Evolutionary conservation across 2,113 vertebrate species (phyloP).

Genomic region (Phrynosoma blainvillii): DNA sequence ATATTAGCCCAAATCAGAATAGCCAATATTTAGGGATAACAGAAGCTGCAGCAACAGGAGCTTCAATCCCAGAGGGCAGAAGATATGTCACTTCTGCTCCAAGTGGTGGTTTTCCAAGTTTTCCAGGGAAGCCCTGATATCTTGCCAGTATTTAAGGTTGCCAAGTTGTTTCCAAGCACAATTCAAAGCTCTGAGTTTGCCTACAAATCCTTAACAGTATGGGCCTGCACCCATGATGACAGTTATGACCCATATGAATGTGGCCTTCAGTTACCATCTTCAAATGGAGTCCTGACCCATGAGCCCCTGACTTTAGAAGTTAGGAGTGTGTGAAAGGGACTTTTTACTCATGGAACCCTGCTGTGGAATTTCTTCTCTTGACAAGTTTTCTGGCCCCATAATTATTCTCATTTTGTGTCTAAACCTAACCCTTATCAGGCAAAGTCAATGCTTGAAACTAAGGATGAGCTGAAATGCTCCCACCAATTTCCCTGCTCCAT

Average conservation of each 20-base stretch:
- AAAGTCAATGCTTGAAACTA: background rate
- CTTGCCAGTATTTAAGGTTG: background rate
- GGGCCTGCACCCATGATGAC: background rate
- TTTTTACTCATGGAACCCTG: background rate
- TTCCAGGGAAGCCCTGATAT: background rate
- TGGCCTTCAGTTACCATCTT: background rate
- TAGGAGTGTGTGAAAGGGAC: background rate
- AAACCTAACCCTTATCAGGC: too few species aligned
- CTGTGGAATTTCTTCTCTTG: background rate
- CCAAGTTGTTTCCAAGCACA: background rate
- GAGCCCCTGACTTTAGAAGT: background rate
- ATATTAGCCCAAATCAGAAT: too few species aligned
- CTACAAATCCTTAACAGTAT: background rate
- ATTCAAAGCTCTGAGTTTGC: background rate
- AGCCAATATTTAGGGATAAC: background rate
- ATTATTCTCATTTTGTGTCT: background rate
- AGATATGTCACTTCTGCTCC: background rate
- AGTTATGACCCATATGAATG: background rate
- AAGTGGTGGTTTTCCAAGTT: background rate
- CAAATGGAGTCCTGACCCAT: background rate
- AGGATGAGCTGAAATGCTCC: background rate
- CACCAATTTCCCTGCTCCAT: background rate
- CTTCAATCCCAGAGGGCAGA: background rate
- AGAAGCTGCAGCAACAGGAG: background rate
- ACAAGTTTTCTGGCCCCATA: background rate